Percentiles rank a stretch among this genome's conserved stretches.
These are phyloP conservation scores for Bovichtus variegatus DNA, from an alignment of 2,797 vertebrate species.

Conservation along the genomic window DNA sequence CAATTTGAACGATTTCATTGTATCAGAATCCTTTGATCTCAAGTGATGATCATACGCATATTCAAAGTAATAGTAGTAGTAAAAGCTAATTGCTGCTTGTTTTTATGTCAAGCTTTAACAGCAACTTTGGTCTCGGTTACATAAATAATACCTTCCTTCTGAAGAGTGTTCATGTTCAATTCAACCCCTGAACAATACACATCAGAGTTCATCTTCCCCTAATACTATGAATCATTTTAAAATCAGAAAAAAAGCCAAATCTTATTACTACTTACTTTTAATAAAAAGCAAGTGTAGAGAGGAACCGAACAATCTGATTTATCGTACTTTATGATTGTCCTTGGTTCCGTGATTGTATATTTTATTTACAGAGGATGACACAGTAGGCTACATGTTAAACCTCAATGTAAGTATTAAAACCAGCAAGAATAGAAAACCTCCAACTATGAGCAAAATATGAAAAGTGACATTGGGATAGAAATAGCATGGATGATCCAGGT, in stretches of 20 bases:
- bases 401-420: background rate
- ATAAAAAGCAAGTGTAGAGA: constrained; percentile 14
- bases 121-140: background rate
- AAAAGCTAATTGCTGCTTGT: background rate
- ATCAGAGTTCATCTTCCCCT: background rate
- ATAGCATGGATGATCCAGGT: background rate
- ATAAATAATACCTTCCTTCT: background rate
- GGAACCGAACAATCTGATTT: background rate
- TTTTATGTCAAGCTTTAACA: constrained; percentile 4
- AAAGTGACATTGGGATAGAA: background rate
- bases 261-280: too few species aligned
- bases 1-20: background rate
- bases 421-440: background rate
- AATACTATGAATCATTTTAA: background rate
- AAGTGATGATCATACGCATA: background rate
- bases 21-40: background rate
- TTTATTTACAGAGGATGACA: constrained; percentile 8
- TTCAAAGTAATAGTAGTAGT: too few species aligned
- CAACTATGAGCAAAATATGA: background rate
- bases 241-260: constrained; percentile 17
- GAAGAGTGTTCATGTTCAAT: background rate
- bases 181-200: constrained; percentile 2
- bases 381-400: background rate
- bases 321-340: constrained; percentile 4
- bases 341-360: background rate